Conservation (phyloP, 1,140 invertebrate species). For the Ridgeia piscesae region DNA sequence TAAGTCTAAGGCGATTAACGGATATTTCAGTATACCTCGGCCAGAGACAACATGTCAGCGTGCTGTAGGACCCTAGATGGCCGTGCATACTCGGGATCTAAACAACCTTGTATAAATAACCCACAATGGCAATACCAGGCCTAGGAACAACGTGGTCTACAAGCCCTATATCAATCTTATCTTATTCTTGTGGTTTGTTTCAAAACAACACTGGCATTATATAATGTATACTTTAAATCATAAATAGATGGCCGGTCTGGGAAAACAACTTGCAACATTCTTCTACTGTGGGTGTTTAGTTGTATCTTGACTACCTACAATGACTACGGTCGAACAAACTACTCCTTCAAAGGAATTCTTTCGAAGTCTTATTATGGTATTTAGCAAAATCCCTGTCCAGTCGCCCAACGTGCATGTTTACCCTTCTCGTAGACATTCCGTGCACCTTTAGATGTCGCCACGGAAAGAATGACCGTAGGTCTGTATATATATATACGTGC, state of each 20-base stretch:
- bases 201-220: background rate
- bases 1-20: background rate
- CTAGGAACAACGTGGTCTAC: background rate
- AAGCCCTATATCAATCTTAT: background rate
- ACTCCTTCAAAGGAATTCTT: background rate
- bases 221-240: background rate
- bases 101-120: background rate
- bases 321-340: no score
- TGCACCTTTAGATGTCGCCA: background rate
- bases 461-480: background rate
- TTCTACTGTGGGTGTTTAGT: background rate
- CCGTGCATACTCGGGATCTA: background rate
- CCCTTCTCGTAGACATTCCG: background rate
- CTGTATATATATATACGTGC: background rate
- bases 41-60: background rate
- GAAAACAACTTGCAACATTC: background rate
- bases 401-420: background rate
- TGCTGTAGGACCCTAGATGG: background rate
- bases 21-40: background rate
- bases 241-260: background rate
- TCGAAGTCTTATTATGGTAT: background rate
- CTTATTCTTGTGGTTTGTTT: background rate
- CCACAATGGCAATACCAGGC: background rate
- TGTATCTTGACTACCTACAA: background rate
- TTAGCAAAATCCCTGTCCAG: background rate